Base-by-base conservation (phyloP, 2,113 vertebrate species). In the Dascyllus trimaculatus region DNA sequence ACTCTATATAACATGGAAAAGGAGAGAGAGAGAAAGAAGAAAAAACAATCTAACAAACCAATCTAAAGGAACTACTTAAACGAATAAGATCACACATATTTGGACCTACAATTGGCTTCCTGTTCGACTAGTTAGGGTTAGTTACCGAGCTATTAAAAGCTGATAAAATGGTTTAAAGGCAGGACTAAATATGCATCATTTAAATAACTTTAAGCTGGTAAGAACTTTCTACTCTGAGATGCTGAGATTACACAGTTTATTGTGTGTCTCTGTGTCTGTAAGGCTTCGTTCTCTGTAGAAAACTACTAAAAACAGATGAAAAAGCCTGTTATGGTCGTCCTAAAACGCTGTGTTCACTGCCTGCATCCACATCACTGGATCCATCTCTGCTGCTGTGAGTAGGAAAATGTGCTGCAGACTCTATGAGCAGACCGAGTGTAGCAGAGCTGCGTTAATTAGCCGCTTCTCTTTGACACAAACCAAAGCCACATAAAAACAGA, bases 401-500 rank as follows among this genome's bases (percentile, higher is more conserved):
- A 25, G 74, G 77, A 79, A 82, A 82, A 81, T 69, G 62, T 64
- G 71, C 65, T 45, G 5, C 76, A 54, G 21, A 24, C 43, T 71
- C 26, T 17, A 1, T 6, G 7, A 71, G 63, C 48, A 38, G 64
- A 53, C 59, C 64, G 69, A n/a, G 65, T 13, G 45, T 19, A 11
- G 40, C 52, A 78, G 60, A 69, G 43, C 68, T n/a, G 46, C 8
- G 51, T 71, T 91, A 63, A 88, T 89, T 71, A 83, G 18, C 58
- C 22, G 21, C 60, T 52, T 67, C 70, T 77, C 64, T 80, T 26
- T 71, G 82, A 90, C 83, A 57, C 26, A 5, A 81, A 68, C 64
- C 76, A 58, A 67, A 75, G 35, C 74, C 81, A 69, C 84, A 78
- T 75, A 66, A 82, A 86, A 85, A 68, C 53, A 24, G 11, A 71